phyloP scores from a whole-genome alignment of 2,888 invertebrate genomes.

The Gerris lacustris region DNA sequence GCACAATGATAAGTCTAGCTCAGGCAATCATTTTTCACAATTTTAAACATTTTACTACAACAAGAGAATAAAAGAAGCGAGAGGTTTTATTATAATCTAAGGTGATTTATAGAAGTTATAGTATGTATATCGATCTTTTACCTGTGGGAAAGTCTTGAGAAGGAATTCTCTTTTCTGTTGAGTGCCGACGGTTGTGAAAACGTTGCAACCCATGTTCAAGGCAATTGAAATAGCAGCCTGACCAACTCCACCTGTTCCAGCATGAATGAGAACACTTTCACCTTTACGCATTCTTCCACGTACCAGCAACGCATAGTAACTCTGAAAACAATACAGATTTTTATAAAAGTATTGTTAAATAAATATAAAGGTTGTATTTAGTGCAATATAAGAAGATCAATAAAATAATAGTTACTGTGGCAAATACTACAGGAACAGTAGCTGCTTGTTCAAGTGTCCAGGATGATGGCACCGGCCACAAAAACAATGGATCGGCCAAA shows the following conservation, averaged over 20 bases:
- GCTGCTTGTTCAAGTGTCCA: constrained; percentile 88
- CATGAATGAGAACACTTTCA: constrained; percentile 81
- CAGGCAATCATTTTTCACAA: too few species aligned
- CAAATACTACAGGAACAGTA: constrained; percentile 89
- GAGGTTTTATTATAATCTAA: too few species aligned
- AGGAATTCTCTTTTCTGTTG: constrained; percentile 77
- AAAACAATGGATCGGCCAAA: constrained; percentile 66
- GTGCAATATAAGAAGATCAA: too few species aligned
- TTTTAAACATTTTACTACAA: too few species aligned
- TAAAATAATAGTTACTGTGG: constrained; percentile 48
- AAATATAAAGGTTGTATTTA: too few species aligned
- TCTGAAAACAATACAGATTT: constrained; percentile 36
- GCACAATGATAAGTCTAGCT: too few species aligned
- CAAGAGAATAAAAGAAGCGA: too few species aligned
- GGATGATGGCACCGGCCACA: constrained; percentile 75
- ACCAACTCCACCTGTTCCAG: constrained; percentile 92
- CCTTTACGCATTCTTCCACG: constrained; percentile 75
- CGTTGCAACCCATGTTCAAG: constrained; percentile 73
- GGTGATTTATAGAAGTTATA: too few species aligned
- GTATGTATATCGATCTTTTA: too few species aligned
- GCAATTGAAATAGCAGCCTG: constrained; percentile 94
- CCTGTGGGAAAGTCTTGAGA: constrained; percentile 67
- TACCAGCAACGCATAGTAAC: constrained; percentile 78
- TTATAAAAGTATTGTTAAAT: too few species aligned
- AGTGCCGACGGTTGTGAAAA: constrained; percentile 85